Evolutionary conservation across 2,113 vertebrate species (phyloP).

Genomic region (Accipiter cooperii): DNA sequence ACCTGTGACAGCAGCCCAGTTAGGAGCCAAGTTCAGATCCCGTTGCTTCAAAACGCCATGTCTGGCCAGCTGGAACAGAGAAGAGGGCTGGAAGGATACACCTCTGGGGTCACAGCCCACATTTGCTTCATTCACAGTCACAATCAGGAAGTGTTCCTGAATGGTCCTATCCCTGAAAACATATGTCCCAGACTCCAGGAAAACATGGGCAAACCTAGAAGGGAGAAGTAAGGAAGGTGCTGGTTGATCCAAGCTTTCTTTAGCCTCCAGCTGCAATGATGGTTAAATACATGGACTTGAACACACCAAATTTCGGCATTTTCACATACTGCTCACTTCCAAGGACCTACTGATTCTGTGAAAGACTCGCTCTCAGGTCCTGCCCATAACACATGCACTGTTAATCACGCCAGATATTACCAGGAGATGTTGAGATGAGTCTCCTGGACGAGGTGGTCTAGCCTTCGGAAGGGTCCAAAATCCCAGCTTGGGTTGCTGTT

Average conservation of each 20-base stretch:
- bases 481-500: constrained; percentile 91
- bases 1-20: constrained; percentile 86
- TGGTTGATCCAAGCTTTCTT: neutral
- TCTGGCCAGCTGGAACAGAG: constrained; percentile 80
- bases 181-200: constrained; percentile 83
- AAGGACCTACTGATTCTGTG: neutral
- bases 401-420: constrained; percentile 45
- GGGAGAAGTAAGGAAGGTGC: neutral
- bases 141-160: constrained; percentile 76
- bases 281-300: neutral
- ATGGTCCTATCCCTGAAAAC: constrained; percentile 80
- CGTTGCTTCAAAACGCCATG: constrained; percentile 73
- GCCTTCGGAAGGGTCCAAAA: constrained; percentile 83
- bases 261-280: neutral
- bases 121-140: constrained; percentile 77
- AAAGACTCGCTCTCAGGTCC: neutral
- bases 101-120: constrained; percentile 68
- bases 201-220: constrained; percentile 87
- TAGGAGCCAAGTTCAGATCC: constrained; percentile 77
- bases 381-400: neutral
- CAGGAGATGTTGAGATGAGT: constrained; percentile 82
- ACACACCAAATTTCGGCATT: rapidly evolving
- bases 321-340: neutral
- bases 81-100: constrained; percentile 81
- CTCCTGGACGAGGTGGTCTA: constrained; percentile 81